These are phyloP conservation scores for Halictus ligatus DNA, from an alignment of 2,888 invertebrate genomes.

Conservation along the genomic window DNA sequence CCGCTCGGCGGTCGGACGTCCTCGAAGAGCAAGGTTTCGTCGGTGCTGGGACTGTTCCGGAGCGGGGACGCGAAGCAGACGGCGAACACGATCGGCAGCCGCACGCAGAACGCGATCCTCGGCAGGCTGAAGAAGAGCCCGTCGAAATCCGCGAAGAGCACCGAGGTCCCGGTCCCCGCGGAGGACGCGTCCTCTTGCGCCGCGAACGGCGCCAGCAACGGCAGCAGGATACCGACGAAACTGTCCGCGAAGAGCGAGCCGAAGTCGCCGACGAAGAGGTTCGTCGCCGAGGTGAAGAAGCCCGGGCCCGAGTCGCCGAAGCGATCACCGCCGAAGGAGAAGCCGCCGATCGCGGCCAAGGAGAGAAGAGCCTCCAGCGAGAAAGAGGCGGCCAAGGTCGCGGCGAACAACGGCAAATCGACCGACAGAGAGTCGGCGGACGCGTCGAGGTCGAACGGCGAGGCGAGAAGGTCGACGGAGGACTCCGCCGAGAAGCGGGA, in stretches of 20 bases:
- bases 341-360: constrained; percentile 28
- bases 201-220: constrained; percentile 4
- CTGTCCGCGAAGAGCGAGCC: constrained; percentile 66
- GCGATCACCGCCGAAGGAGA: constrained; percentile 63
- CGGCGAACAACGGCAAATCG: background rate
- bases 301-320: constrained; percentile 59
- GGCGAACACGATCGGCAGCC: constrained; percentile 47
- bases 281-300: constrained; percentile 11
- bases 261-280: constrained; percentile 64
- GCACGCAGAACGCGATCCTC: constrained; percentile 71
- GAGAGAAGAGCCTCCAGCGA: constrained; percentile 55
- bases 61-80: constrained; percentile 83
- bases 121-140: constrained; percentile 87
- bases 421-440: background rate
- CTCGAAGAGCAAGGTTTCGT: constrained; percentile 89
- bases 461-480: background rate
- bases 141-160: constrained; percentile 78
- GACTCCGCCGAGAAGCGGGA: constrained; percentile 56
- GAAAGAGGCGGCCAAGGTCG: constrained; percentile 72
- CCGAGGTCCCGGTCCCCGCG: constrained; percentile 54
- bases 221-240: constrained; percentile 81
- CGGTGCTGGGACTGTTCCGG: constrained; percentile 91
- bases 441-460: background rate
- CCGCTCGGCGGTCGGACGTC: constrained; percentile 83
- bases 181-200: constrained; percentile 61